These are phyloP conservation scores for Hystrix brachyura DNA, from an alignment of 2,113 vertebrate genomes.

Conservation along the genomic window DNA sequence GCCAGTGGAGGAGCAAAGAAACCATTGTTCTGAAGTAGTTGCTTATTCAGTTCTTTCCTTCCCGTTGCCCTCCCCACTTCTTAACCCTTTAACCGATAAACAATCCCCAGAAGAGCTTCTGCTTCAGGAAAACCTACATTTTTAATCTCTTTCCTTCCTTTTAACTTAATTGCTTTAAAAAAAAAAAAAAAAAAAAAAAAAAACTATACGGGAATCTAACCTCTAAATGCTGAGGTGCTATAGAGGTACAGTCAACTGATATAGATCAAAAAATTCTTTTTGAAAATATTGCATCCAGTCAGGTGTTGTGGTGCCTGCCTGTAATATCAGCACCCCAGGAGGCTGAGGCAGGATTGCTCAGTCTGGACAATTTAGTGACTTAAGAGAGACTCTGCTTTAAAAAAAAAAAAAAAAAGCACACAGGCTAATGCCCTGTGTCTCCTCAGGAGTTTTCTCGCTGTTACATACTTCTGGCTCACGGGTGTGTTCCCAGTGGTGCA, in stretches of 20 bases:
- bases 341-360: background rate
- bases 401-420: background rate
- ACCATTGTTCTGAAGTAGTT: background rate
- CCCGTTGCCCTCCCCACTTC: background rate
- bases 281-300: background rate
- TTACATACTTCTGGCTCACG: background rate
- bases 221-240: background rate
- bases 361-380: background rate
- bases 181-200: too few relatives aligned
- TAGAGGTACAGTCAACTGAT: background rate
- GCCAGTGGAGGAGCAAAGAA: background rate
- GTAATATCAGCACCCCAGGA: background rate
- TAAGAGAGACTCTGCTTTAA: background rate
- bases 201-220: background rate
- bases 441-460: background rate
- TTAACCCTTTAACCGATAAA: background rate
- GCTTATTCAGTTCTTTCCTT: background rate
- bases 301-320: background rate
- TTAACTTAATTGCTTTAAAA: slow-evolving; percentile 57
- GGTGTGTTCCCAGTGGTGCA: background rate
- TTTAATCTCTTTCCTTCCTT: slow-evolving; percentile 45
- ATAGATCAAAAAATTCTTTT: background rate
- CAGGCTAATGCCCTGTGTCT: background rate
- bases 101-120: slow-evolving; percentile 46
- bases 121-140: slow-evolving; percentile 29